Evolutionary conservation across 2,113 vertebrate species (phyloP).

Genomic region (Dicrurus megarhynchus): DNA sequence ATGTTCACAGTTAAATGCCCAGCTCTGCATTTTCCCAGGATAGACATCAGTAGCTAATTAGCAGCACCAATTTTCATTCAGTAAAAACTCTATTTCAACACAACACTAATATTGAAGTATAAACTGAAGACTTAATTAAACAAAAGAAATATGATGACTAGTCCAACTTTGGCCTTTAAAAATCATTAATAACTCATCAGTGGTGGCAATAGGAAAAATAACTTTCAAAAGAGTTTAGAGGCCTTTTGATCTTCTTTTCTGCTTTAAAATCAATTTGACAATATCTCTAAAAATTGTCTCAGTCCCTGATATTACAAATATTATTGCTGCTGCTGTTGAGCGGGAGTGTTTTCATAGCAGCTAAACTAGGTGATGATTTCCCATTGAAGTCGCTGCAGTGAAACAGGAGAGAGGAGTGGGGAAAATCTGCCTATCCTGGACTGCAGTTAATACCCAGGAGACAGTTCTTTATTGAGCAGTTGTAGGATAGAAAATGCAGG

Average conservation of each 20-base stretch:
- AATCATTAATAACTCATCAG: background rate
- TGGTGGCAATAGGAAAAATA: background rate
- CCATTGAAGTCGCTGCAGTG: background rate
- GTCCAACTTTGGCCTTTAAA: background rate
- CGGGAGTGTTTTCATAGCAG: background rate
- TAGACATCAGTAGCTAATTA: background rate
- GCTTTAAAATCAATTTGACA: background rate
- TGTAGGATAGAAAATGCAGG: background rate
- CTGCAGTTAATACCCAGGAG: background rate
- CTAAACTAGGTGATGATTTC: background rate
- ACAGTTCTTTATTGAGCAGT: background rate
- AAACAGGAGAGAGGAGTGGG: background rate
- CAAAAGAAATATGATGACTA: background rate
- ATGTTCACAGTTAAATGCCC: background rate
- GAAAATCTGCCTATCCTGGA: background rate
- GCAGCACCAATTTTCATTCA: background rate
- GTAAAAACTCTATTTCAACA: background rate
- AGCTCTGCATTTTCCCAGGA: background rate
- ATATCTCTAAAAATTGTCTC: background rate
- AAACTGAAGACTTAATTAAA: background rate
- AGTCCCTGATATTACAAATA: fast-evolving
- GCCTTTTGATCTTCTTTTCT: background rate
- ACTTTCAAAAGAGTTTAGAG: background rate
- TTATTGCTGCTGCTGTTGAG: background rate
- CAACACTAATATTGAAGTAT: background rate